Base-by-base conservation (phyloP, 2,888 invertebrate genomes). In the Synergus japonicus region DNA sequence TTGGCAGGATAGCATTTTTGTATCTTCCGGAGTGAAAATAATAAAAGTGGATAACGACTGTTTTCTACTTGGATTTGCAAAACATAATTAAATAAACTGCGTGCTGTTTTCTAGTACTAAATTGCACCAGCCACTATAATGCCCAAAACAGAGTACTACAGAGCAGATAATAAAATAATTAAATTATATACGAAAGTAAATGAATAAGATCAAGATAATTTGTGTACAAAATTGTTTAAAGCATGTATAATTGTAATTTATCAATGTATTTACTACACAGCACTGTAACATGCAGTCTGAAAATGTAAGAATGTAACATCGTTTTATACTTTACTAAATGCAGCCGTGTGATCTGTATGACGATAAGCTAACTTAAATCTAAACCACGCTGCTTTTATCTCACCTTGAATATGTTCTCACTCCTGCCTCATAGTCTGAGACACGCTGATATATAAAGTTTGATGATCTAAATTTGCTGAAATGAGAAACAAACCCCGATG, bases 401-500 rank as follows among this genome's bases (percentile, higher is more conserved):
- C 93, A 94, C 94, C 94, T 93, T 93, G 93, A 92, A 92, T 92
- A 92, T 91, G 93, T 91, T 92, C 93, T 93, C 91, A 92, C 92
- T 91, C 93, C 93, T 90, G 93, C 92, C 93, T 93, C 93, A 93
- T 93, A 93, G 93, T 93, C 93, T 92, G 93, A 93, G 93, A 93
- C 93, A 92, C 93, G 93, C 92, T 93, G 93, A 92, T 93, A 93
- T 92, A 92, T 92, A 93, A 91, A 92, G 92, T 92, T 92, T 91
- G 92, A 91, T 90, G 93, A 92, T 93, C 93, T 93, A 93, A 92
- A 93, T 92, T 93, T 93, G 93, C 93, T 94, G 94, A 93, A 93
- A 93, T 90, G 92, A 92, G 93, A 93, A 93, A 92, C 92, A 87
- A 92, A 91, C 90, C 89, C 90, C 88, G 88, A 89, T 90, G 88